phyloP scores from a whole-genome alignment of 2,888 invertebrate genomes.

The Rhagophthalmus giganteus region DNA sequence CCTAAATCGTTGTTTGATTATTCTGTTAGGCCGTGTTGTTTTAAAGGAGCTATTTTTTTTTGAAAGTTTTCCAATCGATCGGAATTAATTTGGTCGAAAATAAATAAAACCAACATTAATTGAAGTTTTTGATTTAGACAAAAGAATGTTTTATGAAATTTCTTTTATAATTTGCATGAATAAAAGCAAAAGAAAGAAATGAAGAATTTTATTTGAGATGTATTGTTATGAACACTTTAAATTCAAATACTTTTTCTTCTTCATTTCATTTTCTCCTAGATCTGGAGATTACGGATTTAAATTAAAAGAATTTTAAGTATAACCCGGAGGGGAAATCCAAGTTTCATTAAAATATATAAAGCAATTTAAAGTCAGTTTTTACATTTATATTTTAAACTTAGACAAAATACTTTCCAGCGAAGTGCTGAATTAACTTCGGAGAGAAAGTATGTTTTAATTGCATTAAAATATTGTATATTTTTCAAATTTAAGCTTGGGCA shows the following conservation, averaged over 20 bases:
- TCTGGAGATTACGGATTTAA: conserved; percentile 41
- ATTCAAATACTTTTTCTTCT: conserved; percentile 32
- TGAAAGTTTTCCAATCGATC: too few species aligned
- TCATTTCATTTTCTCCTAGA: conserved; percentile 35
- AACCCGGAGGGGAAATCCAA: conserved; percentile 42
- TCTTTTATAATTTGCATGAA: conserved; percentile 21
- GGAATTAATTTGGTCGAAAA: too few species aligned
- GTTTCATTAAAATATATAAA: conserved; percentile 47
- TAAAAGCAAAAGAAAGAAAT: conserved; percentile 15
- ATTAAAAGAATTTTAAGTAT: conserved; percentile 43
- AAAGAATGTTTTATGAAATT: conserved; percentile 13
- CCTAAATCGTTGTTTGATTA: too few species aligned
- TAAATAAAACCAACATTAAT: neutral
- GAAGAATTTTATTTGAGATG: conserved; percentile 25
- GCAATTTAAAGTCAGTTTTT: conserved; percentile 44
- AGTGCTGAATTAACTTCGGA: conserved; percentile 40
- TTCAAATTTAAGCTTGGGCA: conserved; percentile 40
- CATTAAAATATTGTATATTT: conserved; percentile 47
- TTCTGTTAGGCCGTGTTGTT: too few species aligned
- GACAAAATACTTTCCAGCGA: conserved; percentile 37
- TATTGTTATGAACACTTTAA: conserved; percentile 28
- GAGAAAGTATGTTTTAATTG: conserved; percentile 47
- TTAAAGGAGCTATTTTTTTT: too few species aligned
- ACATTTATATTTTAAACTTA: conserved; percentile 41
- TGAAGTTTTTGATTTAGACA: conserved; percentile 7